These are phyloP conservation scores for Paralvinella palmiformis DNA, from an alignment of 1,140 invertebrate genomes.

Conservation along the genomic window DNA sequence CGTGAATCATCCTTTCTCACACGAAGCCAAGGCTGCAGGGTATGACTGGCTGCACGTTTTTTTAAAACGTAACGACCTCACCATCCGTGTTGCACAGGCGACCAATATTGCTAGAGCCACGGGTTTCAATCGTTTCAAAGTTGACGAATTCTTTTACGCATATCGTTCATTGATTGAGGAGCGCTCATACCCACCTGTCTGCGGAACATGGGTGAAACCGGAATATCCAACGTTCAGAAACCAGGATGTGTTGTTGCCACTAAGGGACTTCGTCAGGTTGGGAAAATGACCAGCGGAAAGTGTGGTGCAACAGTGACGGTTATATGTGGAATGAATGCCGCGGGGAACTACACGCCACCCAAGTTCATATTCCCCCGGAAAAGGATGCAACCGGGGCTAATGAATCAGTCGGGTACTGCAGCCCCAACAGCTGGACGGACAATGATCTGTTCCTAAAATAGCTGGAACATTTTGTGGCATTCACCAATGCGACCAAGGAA, in stretches of 20 bases:
- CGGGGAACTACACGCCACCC: neutral
- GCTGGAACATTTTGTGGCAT: neutral
- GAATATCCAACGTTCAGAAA: neutral
- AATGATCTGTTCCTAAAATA: neutral
- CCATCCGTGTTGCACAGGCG: neutral
- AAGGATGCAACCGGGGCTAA: neutral
- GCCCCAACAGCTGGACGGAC: neutral
- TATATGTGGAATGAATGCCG: neutral
- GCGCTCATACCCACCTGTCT: neutral
- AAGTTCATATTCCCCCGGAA: conserved; percentile 5
- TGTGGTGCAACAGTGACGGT: neutral
- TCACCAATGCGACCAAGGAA: neutral
- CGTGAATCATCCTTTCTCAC: neutral
- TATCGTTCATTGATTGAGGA: too few relatives aligned
- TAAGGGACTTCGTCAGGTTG: neutral
- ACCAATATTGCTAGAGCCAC: neutral
- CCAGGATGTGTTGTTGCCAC: conserved; percentile 9
- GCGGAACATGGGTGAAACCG: neutral
- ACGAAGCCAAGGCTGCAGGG: neutral
- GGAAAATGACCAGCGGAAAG: conserved; percentile 10
- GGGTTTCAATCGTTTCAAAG: too few relatives aligned
- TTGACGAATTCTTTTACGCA: too few relatives aligned
- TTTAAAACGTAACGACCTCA: too few relatives aligned
- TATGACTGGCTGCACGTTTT: neutral
- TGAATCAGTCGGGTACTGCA: conserved; percentile 7